Conservation (phyloP, 2,113 vertebrate genomes). For the Psettodes erumei region DNA sequence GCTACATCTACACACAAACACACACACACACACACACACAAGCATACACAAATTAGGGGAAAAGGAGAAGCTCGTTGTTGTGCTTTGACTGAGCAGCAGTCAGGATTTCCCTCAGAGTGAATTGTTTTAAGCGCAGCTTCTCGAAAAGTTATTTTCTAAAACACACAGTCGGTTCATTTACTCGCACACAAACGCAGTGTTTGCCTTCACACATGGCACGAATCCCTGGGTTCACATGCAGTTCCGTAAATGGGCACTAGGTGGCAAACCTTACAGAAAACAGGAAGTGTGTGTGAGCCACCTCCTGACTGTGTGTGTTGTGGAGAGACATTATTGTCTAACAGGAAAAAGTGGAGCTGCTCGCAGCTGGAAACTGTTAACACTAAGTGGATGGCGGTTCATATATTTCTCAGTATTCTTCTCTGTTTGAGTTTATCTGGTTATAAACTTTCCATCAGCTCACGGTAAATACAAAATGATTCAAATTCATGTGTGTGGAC, state of each 20-base stretch:
- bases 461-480: no score
- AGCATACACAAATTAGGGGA: constrained; percentile 24
- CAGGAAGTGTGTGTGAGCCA: no score
- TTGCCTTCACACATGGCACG: not conserved
- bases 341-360: not conserved
- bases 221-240: not conserved
- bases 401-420: no score
- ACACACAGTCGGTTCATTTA: not conserved
- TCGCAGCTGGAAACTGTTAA: not conserved
- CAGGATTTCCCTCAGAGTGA: no score
- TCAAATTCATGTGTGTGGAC: not conserved
- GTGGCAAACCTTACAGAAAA: not conserved
- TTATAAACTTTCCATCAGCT: no score
- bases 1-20: constrained; percentile 85
- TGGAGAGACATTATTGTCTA: not conserved
- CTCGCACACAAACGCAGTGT: not conserved
- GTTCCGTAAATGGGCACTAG: not conserved
- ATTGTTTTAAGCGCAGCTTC: not conserved
- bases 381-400: not conserved
- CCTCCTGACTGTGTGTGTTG: no score
- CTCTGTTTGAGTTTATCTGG: no score
- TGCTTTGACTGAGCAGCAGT: no score
- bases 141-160: not conserved
- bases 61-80: not conserved
- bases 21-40: constrained; percentile 43